A percentile compares a stretch with the other conserved stretches of the same genome.
Evolutionary conservation across 1,140 invertebrate genomes (phyloP).

Genomic region (Achatina immaculata): DNA sequence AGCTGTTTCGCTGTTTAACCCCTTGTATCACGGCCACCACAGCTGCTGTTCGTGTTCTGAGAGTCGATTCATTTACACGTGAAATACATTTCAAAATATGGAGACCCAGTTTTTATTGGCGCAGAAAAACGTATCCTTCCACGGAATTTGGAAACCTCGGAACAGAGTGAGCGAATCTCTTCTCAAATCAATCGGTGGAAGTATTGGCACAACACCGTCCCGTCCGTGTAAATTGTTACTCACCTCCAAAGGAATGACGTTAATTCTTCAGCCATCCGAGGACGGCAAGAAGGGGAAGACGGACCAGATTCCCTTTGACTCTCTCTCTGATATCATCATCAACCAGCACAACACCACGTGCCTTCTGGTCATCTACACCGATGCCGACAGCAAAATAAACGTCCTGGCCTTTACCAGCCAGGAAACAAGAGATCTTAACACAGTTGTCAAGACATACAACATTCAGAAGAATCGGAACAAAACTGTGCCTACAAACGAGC

Average conservation of each 20-base stretch:
- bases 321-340: neutral
- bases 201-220: neutral
- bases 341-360: neutral
- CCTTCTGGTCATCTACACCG: slow-evolving; percentile 26
- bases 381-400: slow-evolving; percentile 1
- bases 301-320: neutral
- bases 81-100: no score
- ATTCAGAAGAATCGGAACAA: slow-evolving; percentile 18
- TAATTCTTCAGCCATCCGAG: neutral
- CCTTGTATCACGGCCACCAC: no score
- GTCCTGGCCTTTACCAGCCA: neutral
- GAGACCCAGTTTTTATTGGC: slow-evolving; percentile 11
- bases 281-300: slow-evolving; percentile 19
- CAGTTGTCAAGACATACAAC: neutral
- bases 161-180: slow-evolving; percentile 14
- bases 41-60: no score
- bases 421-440: neutral
- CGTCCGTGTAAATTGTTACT: neutral
- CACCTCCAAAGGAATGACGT: neutral
- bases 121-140: slow-evolving; percentile 24
- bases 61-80: no score
- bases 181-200: neutral
- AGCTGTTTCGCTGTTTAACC: no score
- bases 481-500: slow-evolving; percentile 27
- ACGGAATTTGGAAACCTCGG: slow-evolving; percentile 30